Evolutionary conservation across 2,888 invertebrate species (phyloP), one percentile per base, ranked within the genome.

Genomic region (Hemistola chrysoprasaria): DNA sequence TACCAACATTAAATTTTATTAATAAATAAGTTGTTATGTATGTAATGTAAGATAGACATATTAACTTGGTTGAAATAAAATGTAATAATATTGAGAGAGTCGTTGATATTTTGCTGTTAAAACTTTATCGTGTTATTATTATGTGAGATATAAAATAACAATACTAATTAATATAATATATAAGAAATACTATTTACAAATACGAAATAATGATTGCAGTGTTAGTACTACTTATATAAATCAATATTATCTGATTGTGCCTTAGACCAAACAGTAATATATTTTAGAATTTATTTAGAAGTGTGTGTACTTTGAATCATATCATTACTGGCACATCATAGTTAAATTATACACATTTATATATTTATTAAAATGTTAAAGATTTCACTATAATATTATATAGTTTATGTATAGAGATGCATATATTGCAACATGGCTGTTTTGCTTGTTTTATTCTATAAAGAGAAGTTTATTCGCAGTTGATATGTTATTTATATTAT

Each of bases 81-180:
- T 75, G 67, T 66, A 38, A 32, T 39, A 40, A 42, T 44, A 43
- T 44, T 46, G 41, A 47, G 39, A 50, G 46, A 45, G 44, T 48
- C 41, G 71, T 85, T 86, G 75, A 85, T 83, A 80, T 83, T 81
- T 84, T 81, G 65, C 77, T 82, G 82, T 85, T 87, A 81, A 43
- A 43, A 69, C 75, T 82, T 78, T 75, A 77, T 77, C 70, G 70
- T 74, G 72, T 78, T 84, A 73, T 76, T 56, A 71, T 71, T 74
- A 65, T 65, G 67, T 64, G 71, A 69, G 51, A 57, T 61, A 57
- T 65, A 65, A 75, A 77, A 73, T 74, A 65, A 75, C 74, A 69
- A 76, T 71, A 75, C 39, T 47, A 40, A 32, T 36, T 67, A 68
- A 55, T 58, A 58, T 60, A 59, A 40, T 40, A 69, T 72, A 70